Evolutionary conservation across 2,888 invertebrate genomes (phyloP).

Genomic region (Galerucella pusilla): DNA sequence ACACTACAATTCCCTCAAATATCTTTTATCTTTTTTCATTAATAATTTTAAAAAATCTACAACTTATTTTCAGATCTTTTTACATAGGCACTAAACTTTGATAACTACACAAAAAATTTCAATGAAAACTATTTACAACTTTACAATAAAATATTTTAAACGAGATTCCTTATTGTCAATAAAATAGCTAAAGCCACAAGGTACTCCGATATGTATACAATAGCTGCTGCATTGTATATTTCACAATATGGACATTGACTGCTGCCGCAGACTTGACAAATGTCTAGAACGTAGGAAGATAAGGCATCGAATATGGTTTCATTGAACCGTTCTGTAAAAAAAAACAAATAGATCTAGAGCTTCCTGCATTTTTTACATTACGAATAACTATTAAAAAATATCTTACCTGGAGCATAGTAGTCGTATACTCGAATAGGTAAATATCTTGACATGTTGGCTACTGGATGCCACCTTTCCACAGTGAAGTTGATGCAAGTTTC

Average conservation of each 20-base stretch:
- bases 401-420: constrained; percentile 92
- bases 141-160: constrained; percentile 33
- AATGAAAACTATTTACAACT: constrained; percentile 33
- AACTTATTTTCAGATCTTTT: constrained; percentile 21
- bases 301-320: constrained; percentile 91
- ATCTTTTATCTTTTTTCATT: neutral
- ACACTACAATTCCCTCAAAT: neutral
- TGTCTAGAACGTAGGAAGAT: constrained; percentile 87
- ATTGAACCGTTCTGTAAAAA: constrained; percentile 84
- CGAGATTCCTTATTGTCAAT: constrained; percentile 40
- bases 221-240: constrained; percentile 78
- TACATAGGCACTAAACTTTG: constrained; percentile 33
- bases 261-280: constrained; percentile 94
- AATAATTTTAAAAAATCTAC: constrained; percentile 7
- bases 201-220: constrained; percentile 55
- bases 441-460: constrained; percentile 95
- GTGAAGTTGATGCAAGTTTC: constrained; percentile 93
- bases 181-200: constrained; percentile 54
- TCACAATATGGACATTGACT: constrained; percentile 94
- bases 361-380: neutral
- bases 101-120: constrained; percentile 33
- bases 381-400: neutral
- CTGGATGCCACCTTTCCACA: constrained; percentile 94
- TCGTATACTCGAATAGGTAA: constrained; percentile 92
- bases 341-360: constrained; percentile 14